Evolutionary conservation across 2,113 vertebrate species (phyloP).

Genomic region (Dinomys branickii): DNA sequence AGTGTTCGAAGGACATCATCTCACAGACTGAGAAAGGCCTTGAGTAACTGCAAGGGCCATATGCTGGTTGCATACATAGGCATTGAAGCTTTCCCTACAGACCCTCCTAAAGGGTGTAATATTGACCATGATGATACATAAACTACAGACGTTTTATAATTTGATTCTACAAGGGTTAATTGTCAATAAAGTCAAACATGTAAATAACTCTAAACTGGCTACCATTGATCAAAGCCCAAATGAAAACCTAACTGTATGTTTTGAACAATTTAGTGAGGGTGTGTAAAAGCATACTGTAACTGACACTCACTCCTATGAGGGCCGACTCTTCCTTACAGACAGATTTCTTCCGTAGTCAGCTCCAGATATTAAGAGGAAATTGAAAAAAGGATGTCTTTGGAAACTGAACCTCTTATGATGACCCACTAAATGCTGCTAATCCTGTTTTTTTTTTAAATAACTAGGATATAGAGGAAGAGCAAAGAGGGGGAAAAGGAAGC

Average conservation of each 20-base stretch:
- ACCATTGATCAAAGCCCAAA: background rate
- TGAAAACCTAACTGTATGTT: background rate
- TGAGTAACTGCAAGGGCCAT: too few relatives aligned
- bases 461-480: background rate
- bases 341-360: background rate
- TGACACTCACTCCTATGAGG: background rate
- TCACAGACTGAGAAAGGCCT: background rate
- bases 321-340: background rate
- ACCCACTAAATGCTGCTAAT: background rate
- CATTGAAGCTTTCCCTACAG: background rate
- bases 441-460: background rate
- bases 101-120: background rate
- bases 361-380: background rate
- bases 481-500: background rate
- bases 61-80: background rate
- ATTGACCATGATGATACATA: background rate
- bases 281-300: background rate
- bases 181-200: background rate
- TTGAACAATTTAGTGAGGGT: background rate
- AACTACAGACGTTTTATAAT: background rate
- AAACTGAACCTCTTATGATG: background rate
- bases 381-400: background rate
- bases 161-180: background rate
- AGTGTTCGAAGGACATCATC: background rate
- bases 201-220: background rate